Evolutionary conservation across 1,140 invertebrate genomes (phyloP), one percentile per base, ranked within the genome.

Genomic region (Nomia melanderi): DNA sequence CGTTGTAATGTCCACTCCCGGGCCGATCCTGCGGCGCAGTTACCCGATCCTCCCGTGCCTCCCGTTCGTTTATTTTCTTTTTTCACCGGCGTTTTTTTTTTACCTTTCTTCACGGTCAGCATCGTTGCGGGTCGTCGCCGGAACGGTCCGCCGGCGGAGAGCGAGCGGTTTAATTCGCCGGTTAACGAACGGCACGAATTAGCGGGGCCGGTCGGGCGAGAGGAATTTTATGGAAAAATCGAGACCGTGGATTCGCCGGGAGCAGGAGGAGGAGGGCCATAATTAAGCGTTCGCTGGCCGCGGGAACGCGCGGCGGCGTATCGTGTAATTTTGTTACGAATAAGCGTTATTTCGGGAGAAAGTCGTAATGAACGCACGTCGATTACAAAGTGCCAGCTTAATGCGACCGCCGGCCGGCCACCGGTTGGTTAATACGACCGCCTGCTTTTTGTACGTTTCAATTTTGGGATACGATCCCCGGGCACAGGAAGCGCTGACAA

Each of bases 321-420:
- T 44, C 31, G 25, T 73, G 60, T 44, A 73, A 65, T 73, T 73
- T 65, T 54, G 33, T 54, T 29, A 4, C 23, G 36, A 65, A 39
- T 47, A 39, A 73, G 25, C 44, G 44, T 60, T 39, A 53, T 50
- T 64, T 25, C 17, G 25, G 20, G 47, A 29, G 71, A 64, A 54
- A 64, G 33, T 54, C 31, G 44, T 53, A 73, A 64, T 25, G 44
- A 29, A 17, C 44, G 12, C 7, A 17, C 44, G 3, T 3, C 33
- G 70, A 54, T 73, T 53, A 64, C 70, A 31, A 73, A 64, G 70
- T 73, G 64, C 44, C 29, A 29, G 31, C 27, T 66, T 66, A 66
- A 50, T n/a, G 17, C 20, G 64, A 36, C 64, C 64, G 64, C 0
- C 14, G 1, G 29, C 44, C 20, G 23, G n/a, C 29, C 47, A 50